These are phyloP conservation scores for Papilio polyxenes DNA, from an alignment of 1,140 invertebrate genomes.

Conservation along the genomic window DNA sequence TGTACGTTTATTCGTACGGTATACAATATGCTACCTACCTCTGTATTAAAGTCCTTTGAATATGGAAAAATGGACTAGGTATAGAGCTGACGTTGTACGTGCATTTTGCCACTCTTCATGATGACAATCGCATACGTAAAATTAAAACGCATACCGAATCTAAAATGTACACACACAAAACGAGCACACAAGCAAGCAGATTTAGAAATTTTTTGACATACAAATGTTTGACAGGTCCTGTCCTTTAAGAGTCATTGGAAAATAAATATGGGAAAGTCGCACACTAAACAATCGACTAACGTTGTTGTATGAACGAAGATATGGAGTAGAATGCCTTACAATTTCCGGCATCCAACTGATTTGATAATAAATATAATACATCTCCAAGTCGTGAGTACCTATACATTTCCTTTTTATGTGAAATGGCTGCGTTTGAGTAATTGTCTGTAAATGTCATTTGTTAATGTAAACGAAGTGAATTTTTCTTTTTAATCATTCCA, in stretches of 20 bases:
- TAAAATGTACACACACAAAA: too few relatives aligned
- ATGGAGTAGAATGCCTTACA: background rate
- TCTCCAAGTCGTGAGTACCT: background rate
- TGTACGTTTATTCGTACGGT: background rate
- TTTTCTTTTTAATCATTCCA: too few relatives aligned
- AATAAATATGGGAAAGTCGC: slow-evolving; percentile 25
- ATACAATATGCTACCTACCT: background rate
- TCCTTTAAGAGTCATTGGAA: background rate
- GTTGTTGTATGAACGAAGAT: background rate
- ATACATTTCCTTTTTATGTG: background rate
- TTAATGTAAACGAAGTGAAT: too few relatives aligned
- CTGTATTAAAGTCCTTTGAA: background rate
- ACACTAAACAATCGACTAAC: slow-evolving; percentile 13
- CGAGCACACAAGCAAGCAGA: too few relatives aligned
- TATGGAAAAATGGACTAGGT: background rate
- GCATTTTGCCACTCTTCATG: too few relatives aligned
- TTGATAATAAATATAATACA: background rate
- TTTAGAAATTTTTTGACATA: too few relatives aligned
- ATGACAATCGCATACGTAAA: too few relatives aligned
- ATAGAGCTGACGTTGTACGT: background rate
- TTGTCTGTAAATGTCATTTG: too few relatives aligned
- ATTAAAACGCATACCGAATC: too few relatives aligned
- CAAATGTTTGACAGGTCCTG: background rate
- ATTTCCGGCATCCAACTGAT: background rate
- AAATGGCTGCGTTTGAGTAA: too few relatives aligned